Conservation (phyloP, 2,888 invertebrate genomes). For the Lasioglossum leucozonium region DNA sequence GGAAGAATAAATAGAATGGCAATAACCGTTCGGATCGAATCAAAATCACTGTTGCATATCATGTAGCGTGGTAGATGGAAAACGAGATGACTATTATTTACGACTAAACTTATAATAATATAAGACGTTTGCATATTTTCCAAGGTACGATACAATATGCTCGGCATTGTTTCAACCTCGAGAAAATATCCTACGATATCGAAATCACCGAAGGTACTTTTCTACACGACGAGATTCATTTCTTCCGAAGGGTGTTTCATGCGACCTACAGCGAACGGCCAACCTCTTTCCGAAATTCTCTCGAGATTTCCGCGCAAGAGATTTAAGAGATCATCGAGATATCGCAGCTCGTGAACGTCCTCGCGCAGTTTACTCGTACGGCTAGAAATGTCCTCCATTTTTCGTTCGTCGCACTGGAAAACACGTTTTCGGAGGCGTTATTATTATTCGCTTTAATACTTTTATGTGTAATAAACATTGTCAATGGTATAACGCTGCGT, state of each 20-base stretch:
- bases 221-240: conserved; percentile 78
- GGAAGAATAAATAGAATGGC: not conserved
- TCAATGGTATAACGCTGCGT: not conserved
- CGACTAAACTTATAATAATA: not conserved
- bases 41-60: not conserved
- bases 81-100: not conserved
- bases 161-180: not conserved
- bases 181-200: not conserved
- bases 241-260: conserved; percentile 72
- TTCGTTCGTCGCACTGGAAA: conserved; percentile 78
- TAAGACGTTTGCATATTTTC: not conserved
- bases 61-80: not conserved
- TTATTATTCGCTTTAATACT: not conserved
- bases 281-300: conserved; percentile 78
- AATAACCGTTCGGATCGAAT: not conserved
- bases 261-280: conserved; percentile 80
- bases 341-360: conserved; percentile 79
- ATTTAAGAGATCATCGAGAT: conserved; percentile 80
- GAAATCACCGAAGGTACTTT: not conserved
- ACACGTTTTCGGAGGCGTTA: not conserved
- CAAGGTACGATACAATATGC: not conserved
- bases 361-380: conserved; percentile 74
- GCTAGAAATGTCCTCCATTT: conserved; percentile 73
- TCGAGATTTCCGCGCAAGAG: conserved; percentile 80
- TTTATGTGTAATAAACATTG: not conserved